A percentile compares a stretch with the other conserved stretches of the same genome.
phyloP scores from a whole-genome alignment of 30 jellyfish, hydroid and myxozoan species.

The Aurelia coerulea region DNA sequence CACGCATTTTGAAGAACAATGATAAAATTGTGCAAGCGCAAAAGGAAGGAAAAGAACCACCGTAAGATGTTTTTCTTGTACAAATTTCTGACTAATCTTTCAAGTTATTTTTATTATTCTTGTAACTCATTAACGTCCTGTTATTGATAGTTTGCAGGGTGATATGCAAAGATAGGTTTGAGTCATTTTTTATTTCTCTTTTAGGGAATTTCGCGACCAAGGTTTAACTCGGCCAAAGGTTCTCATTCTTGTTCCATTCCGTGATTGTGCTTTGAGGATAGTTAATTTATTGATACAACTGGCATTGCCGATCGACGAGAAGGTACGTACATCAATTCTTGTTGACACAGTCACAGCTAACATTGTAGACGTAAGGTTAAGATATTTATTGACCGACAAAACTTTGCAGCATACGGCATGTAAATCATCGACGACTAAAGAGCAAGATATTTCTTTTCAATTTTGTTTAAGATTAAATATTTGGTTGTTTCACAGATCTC shows the following conservation, averaged over 20 bases:
- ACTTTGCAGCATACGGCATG: no score
- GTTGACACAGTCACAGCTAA: neutral
- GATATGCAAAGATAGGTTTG: no score
- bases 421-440: no score
- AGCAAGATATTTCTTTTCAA: no score
- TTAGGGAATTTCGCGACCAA: conserved; percentile 90
- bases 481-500: no score
- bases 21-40: conserved; percentile 80
- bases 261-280: conserved; percentile 81
- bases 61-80: conserved; percentile 37
- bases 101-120: no score
- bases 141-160: no score
- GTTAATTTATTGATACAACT: conserved; percentile 69
- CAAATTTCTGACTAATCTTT: no score
- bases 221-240: conserved; percentile 98
- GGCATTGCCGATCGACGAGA: conserved; percentile 66
- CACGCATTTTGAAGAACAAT: conserved; percentile 88
- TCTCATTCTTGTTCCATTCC: conserved; percentile 87
- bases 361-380: no score
- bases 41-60: conserved; percentile 59
- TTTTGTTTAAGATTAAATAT: no score
- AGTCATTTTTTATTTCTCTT: neutral
- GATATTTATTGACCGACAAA: no score
- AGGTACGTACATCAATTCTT: conserved; percentile 38
- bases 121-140: no score